Evolutionary conservation across 2,797 vertebrate species (phyloP), one percentile per base, ranked within the genome.

Genomic region (Delichon dasypus): DNA sequence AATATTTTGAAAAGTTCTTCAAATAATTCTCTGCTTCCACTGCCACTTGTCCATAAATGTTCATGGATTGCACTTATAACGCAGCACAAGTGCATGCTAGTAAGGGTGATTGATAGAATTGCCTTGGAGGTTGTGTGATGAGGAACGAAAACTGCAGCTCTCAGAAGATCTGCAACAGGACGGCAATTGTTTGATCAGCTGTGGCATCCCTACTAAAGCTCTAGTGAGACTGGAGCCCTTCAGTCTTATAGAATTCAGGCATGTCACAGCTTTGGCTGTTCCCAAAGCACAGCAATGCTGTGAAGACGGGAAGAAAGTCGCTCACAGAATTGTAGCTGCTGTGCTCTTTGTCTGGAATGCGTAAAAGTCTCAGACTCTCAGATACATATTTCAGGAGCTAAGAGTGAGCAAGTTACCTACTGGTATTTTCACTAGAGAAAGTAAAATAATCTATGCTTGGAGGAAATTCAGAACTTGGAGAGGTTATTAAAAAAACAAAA

Each of bases 141-240:
- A 94, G 93, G 95, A 97, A 91, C 93, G 84, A 92, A 94, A 96
- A 76, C 61, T 85, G 15, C 77, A 74, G 32, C 36, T 87, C 94
- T 96, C 76, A 34, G 62, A 83, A 89, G 93, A 51, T 90, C 82
- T 95, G 86, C 68, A 84, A 61, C 65, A 90, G 65, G 47, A 57
- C 93, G 93, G 81, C 90, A 95, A 94, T 78, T 91, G 67, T 94
- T 96, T 96, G 78, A 96, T 97, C 95, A 93, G 27, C 79, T 92
- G 53, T 95, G 85, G 77, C 70, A 93, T 80, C 85, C 88, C 70
- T 89, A 11, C 93, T 94, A 96, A 90, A 82, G 83, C 68, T 85
- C 55, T 90, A 61, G 77, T 81, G 93, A 85, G 47, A 84, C 67
- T 72, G 61, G 40, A 95, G 64, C 61, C 51, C 75, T 96, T 85